Conservation (phyloP, 2,888 invertebrate species). For the Pyralis farinalis region DNA sequence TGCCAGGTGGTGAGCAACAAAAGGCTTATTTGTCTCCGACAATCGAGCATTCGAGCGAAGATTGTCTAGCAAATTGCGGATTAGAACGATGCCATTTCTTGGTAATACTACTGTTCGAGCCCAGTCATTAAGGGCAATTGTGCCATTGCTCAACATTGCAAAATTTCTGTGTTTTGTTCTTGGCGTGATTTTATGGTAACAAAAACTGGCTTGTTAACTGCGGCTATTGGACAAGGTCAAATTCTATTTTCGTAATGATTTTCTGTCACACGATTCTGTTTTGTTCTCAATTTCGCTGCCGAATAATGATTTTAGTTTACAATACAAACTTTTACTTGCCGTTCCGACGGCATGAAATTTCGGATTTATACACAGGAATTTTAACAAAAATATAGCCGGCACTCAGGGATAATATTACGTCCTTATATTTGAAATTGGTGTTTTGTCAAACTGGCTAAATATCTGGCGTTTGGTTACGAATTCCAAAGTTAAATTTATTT, state of each 20-base stretch:
- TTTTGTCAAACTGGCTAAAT: no score
- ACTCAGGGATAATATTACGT: no score
- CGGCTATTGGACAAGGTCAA: slow-evolving; percentile 12
- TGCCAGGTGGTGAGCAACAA: neutral
- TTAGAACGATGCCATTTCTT: slow-evolving; percentile 15
- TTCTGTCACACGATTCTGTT: neutral
- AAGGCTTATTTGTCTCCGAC: neutral
- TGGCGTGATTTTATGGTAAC: slow-evolving; percentile 8
- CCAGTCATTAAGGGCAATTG: slow-evolving; percentile 23
- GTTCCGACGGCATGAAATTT: no score
- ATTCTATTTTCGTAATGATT: slow-evolving; percentile 9
- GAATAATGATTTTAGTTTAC: no score
- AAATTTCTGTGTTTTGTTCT: slow-evolving; percentile 15
- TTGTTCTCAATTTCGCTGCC: neutral
- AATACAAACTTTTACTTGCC: no score
- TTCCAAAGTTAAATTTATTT: no score
- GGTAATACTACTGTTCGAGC: slow-evolving; percentile 14
- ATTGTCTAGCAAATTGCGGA: slow-evolving; percentile 13
- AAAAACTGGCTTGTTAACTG: slow-evolving; percentile 10
- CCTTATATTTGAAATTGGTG: no score
- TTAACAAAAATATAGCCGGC: no score
- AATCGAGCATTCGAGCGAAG: slow-evolving; percentile 6
- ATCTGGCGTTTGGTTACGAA: no score
- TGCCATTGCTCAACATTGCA: slow-evolving; percentile 18
- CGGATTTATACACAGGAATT: no score